Evolutionary conservation across 2,113 vertebrate species (phyloP).

Genomic region (Anseranas semipalmata): DNA sequence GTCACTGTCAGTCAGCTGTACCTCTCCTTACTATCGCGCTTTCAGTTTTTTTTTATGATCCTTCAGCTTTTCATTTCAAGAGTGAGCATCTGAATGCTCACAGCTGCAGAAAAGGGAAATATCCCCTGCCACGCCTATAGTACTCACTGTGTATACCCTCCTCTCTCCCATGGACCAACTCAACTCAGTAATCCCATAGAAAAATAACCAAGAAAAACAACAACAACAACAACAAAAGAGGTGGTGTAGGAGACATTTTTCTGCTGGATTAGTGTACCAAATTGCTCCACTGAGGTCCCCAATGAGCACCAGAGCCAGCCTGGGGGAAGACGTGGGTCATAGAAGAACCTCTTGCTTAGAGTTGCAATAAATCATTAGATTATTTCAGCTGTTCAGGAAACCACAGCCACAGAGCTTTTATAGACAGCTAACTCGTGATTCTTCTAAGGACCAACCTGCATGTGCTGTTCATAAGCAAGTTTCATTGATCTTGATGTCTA

Average conservation of each 20-base stretch:
- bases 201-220: neutral
- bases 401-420: neutral
- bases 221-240: no score
- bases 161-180: neutral
- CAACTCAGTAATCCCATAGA: neutral
- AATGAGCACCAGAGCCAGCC: neutral
- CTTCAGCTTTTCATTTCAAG: neutral
- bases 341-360: neutral
- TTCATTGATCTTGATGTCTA: neutral
- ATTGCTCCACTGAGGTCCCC: neutral
- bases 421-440: neutral
- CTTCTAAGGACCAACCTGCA: neutral
- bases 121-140: no score
- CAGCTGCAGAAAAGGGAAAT: neutral
- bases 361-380: neutral
- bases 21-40: neutral
- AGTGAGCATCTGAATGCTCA: neutral
- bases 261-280: neutral
- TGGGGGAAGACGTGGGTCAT: neutral
- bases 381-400: neutral
- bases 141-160: neutral
- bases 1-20: neutral
- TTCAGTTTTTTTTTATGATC: neutral
- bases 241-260: neutral
- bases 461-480: neutral